phyloP scores from a whole-genome alignment of 2,888 invertebrate genomes.

The Noctua pronuba region DNA sequence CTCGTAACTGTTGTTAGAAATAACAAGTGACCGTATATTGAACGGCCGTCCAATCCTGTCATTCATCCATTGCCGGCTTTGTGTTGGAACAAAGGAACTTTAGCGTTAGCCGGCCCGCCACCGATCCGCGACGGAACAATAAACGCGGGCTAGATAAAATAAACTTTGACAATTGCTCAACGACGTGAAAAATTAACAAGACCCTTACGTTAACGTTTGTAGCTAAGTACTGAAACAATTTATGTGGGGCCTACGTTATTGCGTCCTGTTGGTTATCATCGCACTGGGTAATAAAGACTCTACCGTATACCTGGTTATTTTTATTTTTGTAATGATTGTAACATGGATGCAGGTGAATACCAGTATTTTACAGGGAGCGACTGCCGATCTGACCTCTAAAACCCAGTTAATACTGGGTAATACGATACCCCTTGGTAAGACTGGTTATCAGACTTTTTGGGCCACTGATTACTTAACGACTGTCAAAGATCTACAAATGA shows the following conservation, averaged over 20 bases:
- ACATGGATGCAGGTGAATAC: no score
- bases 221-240: conserved; percentile 55
- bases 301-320: background rate
- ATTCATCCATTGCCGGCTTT: conserved; percentile 56
- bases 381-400: no score
- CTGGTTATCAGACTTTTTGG: no score
- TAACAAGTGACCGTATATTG: conserved; percentile 54
- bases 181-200: conserved; percentile 67
- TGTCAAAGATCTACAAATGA: no score
- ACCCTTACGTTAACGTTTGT: conserved; percentile 51
- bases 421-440: no score
- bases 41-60: conserved; percentile 46
- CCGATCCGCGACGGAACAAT: conserved; percentile 52
- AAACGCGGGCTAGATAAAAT: conserved; percentile 60
- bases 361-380: no score
- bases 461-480: no score
- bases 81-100: conserved; percentile 61
- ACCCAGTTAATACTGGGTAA: no score
- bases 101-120: conserved; percentile 45
- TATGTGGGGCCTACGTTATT: conserved; percentile 42
- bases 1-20: conserved; percentile 53
- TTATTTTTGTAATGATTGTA: no score
- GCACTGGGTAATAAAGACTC: conserved; percentile 32
- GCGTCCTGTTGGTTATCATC: conserved; percentile 39
- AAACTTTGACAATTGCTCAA: conserved; percentile 65